Percentiles rank a stretch among this genome's conserved stretches.
These are phyloP conservation scores for Salticus scenicus DNA, from an alignment of 2,888 invertebrate genomes.

Conservation along the genomic window DNA sequence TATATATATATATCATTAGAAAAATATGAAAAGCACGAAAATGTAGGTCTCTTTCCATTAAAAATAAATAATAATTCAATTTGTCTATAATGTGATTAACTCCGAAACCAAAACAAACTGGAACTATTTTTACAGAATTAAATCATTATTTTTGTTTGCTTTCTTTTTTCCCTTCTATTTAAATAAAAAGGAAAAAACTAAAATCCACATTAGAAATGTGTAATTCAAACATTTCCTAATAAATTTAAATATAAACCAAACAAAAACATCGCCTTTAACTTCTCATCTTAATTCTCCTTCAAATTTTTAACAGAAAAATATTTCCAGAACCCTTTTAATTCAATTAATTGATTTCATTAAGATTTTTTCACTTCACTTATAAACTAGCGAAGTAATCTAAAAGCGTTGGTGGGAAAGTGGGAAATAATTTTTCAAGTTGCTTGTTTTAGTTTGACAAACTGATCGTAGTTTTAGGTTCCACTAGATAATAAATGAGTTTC, in stretches of 20 bases:
- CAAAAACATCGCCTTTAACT: neutral
- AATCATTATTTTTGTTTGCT: too few species aligned
- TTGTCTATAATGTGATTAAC: too few species aligned
- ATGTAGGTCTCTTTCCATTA: too few species aligned
- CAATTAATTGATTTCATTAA: neutral
- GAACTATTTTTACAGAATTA: too few species aligned
- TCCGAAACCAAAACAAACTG: too few species aligned
- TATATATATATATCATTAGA: too few species aligned
- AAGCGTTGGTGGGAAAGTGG: too few species aligned
- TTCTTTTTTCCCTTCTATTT: too few species aligned
- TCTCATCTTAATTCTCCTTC: neutral
- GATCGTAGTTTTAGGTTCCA: conserved; percentile 4
- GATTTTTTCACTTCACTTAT: neutral
- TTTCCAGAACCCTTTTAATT: neutral
- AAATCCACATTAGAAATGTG: neutral
- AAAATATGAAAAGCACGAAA: too few species aligned
- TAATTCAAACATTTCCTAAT: neutral
- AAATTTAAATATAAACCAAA: neutral
- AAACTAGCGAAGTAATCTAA: neutral
- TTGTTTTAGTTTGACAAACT: conserved; percentile 1
- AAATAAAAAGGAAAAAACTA: too few species aligned
- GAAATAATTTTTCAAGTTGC: neutral
- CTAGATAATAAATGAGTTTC: neutral
- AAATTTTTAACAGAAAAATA: neutral
- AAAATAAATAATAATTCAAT: too few species aligned